Percentiles rank a stretch among this genome's conserved stretches.
Conservation (phyloP, 2,888 invertebrate genomes). For the Sarcophaga subvicina region DNA sequence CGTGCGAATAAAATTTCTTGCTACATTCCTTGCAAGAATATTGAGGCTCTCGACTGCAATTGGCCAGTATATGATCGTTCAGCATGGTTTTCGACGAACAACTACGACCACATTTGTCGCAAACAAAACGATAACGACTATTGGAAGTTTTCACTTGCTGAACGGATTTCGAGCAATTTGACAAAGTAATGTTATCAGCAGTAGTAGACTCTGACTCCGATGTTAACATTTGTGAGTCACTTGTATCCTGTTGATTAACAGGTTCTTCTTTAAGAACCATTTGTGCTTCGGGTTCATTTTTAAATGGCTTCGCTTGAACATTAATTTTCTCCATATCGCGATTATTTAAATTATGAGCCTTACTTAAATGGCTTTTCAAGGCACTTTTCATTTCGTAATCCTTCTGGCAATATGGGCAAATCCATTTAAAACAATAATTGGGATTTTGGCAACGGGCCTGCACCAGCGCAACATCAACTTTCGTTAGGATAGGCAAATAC, state of each 20-base stretch:
- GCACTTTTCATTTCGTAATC: slow-evolving; percentile 71
- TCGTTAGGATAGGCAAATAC: slow-evolving; percentile 60
- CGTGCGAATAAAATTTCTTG: slow-evolving; percentile 76
- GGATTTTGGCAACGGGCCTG: slow-evolving; percentile 69
- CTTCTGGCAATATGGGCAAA: slow-evolving; percentile 73
- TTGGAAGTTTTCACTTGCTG: slow-evolving; percentile 7
- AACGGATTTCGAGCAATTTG: neutral
- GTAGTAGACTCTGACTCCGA: slow-evolving; percentile 17
- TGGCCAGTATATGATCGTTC: slow-evolving; percentile 70
- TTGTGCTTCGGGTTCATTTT: slow-evolving; percentile 22
- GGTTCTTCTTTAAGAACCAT: slow-evolving; percentile 45
- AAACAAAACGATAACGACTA: slow-evolving; percentile 54
- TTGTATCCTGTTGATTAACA: slow-evolving; percentile 1
- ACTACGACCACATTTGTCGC: slow-evolving; percentile 72
- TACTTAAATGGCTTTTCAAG: slow-evolving; percentile 72
- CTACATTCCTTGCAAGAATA: slow-evolving; percentile 74
- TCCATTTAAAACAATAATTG: slow-evolving; percentile 72
- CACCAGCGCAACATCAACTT: slow-evolving; percentile 47
- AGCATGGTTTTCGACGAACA: slow-evolving; percentile 71
- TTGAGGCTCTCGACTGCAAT: slow-evolving; percentile 71
- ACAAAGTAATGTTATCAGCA: neutral
- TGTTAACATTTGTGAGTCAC: slow-evolving; percentile 29
- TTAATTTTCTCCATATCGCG: slow-evolving; percentile 60
- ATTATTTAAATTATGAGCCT: slow-evolving; percentile 63
- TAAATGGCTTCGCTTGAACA: slow-evolving; percentile 71